Evolutionary conservation across 2,797 vertebrate species (phyloP), one percentile per base, ranked within the genome.

Genomic region (Platalea minor): DNA sequence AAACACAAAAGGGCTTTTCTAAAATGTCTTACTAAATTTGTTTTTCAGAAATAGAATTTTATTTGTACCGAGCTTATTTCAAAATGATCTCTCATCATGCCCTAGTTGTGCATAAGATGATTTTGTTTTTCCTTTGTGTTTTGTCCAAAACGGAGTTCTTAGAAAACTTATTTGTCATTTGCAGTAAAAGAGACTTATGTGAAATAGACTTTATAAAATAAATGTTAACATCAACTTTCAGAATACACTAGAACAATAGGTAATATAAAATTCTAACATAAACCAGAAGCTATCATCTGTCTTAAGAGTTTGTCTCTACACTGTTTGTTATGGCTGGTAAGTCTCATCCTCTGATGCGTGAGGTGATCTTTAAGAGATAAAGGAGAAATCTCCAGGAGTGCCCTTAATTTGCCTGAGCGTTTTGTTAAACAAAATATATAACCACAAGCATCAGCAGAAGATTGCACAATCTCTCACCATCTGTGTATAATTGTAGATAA

Each of bases 381-480:
- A 96, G 93, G 92, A 93, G 88, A 95, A 96, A 94, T 93, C 95
- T 96, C 91, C 95, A 94, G 93, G 91, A 94, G 94, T 85, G 92
- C 60, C 81, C 51, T 93, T 92, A 89, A 97, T 94, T 91, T 92
- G 72, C 73, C 59, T 69, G 74, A 87, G 23, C 74, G 17, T 88
- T 95, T 93, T 70, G 88, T 93, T 95, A 59, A 94, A 84, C 89
- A 82, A 93, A 96, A 90, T 87, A n/a, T 33, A 69, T 85, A 93
- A 85, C 67, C 56, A 69, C 51, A 48, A 79, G 45, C 86, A 79
- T 82, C 74, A 76, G 51, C 46, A 54, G 90, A 93, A 82, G 76
- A 93, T 87, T 92, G 67, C 84, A 43, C 35, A 25, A 82, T 87
- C 54, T 87, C 57, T 89, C 77, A 89, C 95, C 95, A 95, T 97